These are phyloP conservation scores for Apodemus speciosus DNA, from an alignment of 2,113 vertebrate genomes.

Conservation along the genomic window DNA sequence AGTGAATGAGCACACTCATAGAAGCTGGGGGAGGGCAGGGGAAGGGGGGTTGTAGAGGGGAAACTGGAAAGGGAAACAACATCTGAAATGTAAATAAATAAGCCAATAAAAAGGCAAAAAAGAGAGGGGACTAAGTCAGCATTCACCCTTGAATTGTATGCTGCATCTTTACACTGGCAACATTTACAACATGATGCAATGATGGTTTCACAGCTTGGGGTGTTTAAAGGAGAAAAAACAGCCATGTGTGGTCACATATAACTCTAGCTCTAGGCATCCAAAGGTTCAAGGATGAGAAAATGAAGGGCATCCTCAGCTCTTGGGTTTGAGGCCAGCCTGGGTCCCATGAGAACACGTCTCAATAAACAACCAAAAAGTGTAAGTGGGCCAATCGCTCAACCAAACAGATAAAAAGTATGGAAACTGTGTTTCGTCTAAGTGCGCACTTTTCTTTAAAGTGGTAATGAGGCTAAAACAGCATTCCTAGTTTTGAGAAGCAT, in stretches of 20 bases:
- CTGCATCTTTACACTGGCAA: background rate
- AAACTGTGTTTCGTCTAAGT: slow-evolving; percentile 11
- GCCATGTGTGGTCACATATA: background rate
- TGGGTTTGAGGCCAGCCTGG: background rate
- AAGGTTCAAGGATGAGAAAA: background rate
- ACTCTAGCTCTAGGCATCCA: background rate
- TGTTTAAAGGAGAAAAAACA: background rate
- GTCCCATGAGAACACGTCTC: background rate
- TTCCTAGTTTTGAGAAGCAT: background rate
- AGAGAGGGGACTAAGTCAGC: too few species aligned
- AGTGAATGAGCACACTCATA: too few species aligned
- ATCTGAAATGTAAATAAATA: too few species aligned
- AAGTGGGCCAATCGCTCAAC: too few species aligned
- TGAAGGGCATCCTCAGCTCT: background rate
- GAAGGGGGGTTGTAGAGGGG: too few species aligned
- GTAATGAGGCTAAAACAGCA: background rate
- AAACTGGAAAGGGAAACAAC: too few species aligned
- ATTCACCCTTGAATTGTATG: background rate
- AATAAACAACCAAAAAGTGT: background rate
- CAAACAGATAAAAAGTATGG: background rate
- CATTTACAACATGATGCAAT: background rate
- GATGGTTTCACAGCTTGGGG: background rate
- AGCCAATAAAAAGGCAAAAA: too few species aligned
- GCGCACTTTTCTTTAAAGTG: background rate
- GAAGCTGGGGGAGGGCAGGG: too few species aligned